Evolutionary conservation across 2,888 invertebrate genomes (phyloP).

Genomic region (Leucoptera coffeella): DNA sequence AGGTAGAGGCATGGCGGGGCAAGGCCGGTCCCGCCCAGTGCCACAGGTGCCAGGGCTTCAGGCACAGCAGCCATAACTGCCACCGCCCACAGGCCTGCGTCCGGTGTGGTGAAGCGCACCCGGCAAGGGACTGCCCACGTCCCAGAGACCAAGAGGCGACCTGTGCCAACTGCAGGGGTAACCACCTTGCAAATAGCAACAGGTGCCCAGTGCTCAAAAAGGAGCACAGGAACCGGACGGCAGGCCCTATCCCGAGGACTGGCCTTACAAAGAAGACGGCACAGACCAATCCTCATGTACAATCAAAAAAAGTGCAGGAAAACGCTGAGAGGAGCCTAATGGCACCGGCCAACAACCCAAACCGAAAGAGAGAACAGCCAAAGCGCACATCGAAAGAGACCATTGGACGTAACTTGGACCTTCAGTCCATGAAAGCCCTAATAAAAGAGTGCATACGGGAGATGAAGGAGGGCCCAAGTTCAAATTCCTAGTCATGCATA

Average conservation of each 20-base stretch:
- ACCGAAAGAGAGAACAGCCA: too few species aligned
- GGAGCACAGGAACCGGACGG: background rate
- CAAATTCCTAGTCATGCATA: background rate
- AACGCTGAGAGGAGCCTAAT: background rate
- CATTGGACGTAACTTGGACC: too few species aligned
- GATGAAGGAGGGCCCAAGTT: background rate
- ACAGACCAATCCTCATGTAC: background rate
- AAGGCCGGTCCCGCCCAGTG: background rate
- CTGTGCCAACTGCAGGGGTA: background rate
- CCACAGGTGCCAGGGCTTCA: background rate
- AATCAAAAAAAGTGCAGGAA: background rate
- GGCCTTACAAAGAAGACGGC: background rate
- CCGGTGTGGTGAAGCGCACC: background rate
- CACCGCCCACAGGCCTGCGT: background rate
- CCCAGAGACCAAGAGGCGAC: background rate
- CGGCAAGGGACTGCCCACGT: background rate
- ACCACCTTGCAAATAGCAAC: background rate
- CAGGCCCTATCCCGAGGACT: too few species aligned
- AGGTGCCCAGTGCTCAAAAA: background rate
- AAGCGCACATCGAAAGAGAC: too few species aligned
- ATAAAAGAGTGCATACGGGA: background rate
- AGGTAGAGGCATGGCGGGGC: constrained; percentile 1
- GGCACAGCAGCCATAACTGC: background rate
- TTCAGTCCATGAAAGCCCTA: background rate
- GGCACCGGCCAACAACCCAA: constrained; percentile 1